phyloP scores from a whole-genome alignment of 2,888 invertebrate species.

The Masnerella sp. region DNA sequence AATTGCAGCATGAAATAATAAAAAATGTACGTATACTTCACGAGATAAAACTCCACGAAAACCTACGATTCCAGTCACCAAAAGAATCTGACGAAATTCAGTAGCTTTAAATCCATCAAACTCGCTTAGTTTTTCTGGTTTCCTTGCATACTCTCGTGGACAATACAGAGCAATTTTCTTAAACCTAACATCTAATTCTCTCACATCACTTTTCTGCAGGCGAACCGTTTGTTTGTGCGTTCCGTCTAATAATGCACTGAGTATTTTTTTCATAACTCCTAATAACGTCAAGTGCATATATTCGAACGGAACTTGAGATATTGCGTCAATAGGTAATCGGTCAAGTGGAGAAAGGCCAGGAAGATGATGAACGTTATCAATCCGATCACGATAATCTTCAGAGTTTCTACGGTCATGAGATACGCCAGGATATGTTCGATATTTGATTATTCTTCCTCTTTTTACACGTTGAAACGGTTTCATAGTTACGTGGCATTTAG shows the following conservation, averaged over 20 bases:
- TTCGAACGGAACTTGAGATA: conserved; percentile 6
- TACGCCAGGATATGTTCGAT: not conserved
- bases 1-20: conserved; percentile 13
- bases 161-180: not conserved
- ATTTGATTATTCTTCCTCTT: not conserved
- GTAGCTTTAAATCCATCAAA: not conserved
- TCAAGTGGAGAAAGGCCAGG: not conserved
- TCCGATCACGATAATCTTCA: not conserved
- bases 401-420: not conserved
- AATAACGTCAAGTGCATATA: conserved; percentile 13
- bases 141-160: not conserved
- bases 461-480: not conserved
- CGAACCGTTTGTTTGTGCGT: not conserved
- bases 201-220: not conserved
- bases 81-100: conserved; percentile 5
- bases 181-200: not conserved
- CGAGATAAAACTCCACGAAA: not conserved
- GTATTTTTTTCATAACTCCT: conserved; percentile 4
- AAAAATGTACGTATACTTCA: not conserved
- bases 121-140: not conserved
- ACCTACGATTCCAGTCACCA: conserved; percentile 7
- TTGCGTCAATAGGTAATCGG: not conserved
- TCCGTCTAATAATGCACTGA: conserved; percentile 4
- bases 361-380: not conserved
- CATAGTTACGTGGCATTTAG: not conserved